phyloP scores from a whole-genome alignment of 2,888 invertebrate species.

The Trachelus iudaicus region DNA sequence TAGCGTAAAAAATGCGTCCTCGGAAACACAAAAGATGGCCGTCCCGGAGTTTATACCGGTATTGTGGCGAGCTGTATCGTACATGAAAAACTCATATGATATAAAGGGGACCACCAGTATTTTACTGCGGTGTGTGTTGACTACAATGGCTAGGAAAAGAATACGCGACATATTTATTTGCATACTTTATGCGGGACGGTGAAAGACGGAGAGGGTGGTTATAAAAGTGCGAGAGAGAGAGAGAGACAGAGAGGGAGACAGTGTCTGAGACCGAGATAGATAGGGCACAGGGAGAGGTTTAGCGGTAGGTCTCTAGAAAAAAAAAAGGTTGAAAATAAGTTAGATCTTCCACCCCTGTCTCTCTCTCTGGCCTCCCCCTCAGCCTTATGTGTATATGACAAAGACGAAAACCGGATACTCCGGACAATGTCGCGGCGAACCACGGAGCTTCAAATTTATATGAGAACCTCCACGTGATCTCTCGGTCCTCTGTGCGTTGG shows the following conservation, averaged over 20 bases:
- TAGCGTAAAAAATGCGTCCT: slow-evolving; percentile 9
- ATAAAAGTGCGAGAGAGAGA: slow-evolving; percentile 53
- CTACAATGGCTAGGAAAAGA: slow-evolving; percentile 52
- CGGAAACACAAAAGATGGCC: slow-evolving; percentile 23
- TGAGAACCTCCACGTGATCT: too few relatives aligned
- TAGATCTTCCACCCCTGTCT: too few relatives aligned
- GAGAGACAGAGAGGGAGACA: slow-evolving; percentile 66
- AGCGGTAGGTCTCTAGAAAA: neutral
- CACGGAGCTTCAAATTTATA: too few relatives aligned
- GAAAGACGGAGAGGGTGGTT: neutral
- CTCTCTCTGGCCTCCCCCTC: too few relatives aligned
- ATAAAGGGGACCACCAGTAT: slow-evolving; percentile 52
- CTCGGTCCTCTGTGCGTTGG: too few relatives aligned
- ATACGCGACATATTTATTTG: slow-evolving; percentile 54
- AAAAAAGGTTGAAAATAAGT: too few relatives aligned
- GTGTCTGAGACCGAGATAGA: slow-evolving; percentile 60
- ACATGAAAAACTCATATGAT: slow-evolving; percentile 49
- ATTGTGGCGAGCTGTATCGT: slow-evolving; percentile 24
- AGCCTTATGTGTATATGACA: too few relatives aligned
- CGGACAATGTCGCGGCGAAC: too few relatives aligned
- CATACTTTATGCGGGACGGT: slow-evolving; percentile 31
- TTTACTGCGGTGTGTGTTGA: slow-evolving; percentile 42
- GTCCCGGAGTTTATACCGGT: slow-evolving; percentile 28
- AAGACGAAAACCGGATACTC: too few relatives aligned
- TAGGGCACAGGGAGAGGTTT: slow-evolving; percentile 35